Evolutionary conservation across 2,888 invertebrate species (phyloP).

Genomic region (Biston betularia): DNA sequence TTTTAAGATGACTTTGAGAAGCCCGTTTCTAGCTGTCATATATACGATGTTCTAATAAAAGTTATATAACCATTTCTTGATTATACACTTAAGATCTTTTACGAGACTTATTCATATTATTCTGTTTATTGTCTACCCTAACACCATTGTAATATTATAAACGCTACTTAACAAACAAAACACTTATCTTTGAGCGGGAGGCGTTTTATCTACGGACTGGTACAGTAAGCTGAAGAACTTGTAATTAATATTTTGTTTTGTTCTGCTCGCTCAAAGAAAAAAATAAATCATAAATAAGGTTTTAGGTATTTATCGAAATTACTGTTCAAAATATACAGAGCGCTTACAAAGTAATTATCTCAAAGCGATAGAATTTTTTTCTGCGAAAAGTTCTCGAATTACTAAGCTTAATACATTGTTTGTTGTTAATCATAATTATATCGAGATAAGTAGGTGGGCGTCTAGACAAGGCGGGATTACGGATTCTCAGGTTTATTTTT

Average conservation of each 20-base stretch:
- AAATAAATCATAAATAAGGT: too few species aligned
- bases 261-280: too few species aligned
- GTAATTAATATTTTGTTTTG: too few species aligned
- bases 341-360: slow-evolving; percentile 4
- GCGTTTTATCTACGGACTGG: too few species aligned
- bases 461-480: slow-evolving; percentile 16
- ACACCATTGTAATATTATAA: neutral
- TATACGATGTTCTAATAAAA: too few species aligned
- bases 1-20: too few species aligned
- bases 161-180: neutral
- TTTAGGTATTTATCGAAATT: neutral
- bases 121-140: neutral
- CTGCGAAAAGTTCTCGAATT: neutral
- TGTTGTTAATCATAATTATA: slow-evolving; percentile 1
- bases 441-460: neutral
- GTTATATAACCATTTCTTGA: too few species aligned
- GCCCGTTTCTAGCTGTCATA: too few species aligned
- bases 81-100: too few species aligned
- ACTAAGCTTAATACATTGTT: neutral
- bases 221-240: too few species aligned
- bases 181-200: neutral
- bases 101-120: too few species aligned
- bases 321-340: neutral
- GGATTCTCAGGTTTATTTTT: slow-evolving; percentile 1
- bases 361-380: neutral